Percentiles rank a stretch among this genome's conserved stretches.
Evolutionary conservation across 2,113 vertebrate genomes (phyloP).

Genomic region (Thoracochromis brauschi): DNA sequence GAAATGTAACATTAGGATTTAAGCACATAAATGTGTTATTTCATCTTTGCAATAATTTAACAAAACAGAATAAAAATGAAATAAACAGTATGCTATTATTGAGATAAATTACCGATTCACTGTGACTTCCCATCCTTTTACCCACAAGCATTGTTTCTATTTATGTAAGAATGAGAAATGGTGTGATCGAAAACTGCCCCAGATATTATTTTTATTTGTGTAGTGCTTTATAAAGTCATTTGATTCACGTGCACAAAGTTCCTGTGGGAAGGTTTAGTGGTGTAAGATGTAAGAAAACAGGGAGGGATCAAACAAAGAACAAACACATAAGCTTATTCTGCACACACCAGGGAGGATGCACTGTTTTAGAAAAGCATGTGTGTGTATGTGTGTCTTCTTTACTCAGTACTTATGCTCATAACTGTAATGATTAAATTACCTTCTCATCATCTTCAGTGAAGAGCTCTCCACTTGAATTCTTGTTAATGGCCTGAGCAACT

Average conservation of each 20-base stretch:
- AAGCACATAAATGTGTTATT: neutral
- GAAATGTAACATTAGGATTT: neutral
- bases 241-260: neutral
- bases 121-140: neutral
- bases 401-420: neutral
- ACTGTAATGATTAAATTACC: conserved; percentile 66
- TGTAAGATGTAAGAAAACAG: neutral
- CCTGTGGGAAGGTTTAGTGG: neutral
- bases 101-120: neutral
- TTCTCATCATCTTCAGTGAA: conserved; percentile 96
- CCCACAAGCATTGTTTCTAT: neutral
- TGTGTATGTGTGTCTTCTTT: neutral
- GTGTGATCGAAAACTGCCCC: neutral
- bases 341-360: neutral
- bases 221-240: neutral
- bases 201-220: neutral
- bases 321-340: neutral
- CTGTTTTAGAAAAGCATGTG: neutral
- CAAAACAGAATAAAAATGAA: neutral
- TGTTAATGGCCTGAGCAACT: conserved; percentile 97
- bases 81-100: neutral
- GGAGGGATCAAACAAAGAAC: neutral
- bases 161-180: neutral
- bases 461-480: conserved; percentile 84
- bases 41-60: neutral